These are phyloP conservation scores for Halocynthia roretzi DNA, from an alignment of 23 tunicate species.

Conservation along the genomic window DNA sequence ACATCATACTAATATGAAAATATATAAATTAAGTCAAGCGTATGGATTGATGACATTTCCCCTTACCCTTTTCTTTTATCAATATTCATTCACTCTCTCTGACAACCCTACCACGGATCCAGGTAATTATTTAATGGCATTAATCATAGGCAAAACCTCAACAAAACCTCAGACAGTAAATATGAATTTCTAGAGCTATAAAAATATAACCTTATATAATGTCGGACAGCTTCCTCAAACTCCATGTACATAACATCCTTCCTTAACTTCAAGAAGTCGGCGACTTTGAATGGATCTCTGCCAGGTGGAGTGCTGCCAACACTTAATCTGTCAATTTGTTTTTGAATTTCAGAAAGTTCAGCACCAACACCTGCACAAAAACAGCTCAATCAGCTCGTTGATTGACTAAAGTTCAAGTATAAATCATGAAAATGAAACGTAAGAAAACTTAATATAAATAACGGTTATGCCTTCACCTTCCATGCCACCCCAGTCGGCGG, in stretches of 20 bases:
- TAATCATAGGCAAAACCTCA: too few species aligned
- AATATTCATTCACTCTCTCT: too few species aligned
- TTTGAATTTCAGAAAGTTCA: constrained; percentile 65
- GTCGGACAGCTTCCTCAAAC: constrained; percentile 73
- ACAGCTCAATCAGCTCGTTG: not conserved
- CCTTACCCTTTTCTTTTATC: too few species aligned
- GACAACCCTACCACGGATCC: too few species aligned
- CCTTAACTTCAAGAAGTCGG: constrained; percentile 48
- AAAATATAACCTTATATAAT: constrained; percentile 39
- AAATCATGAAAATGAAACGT: not conserved
- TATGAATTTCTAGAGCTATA: not conserved
- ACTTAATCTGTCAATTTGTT: constrained; percentile 47
- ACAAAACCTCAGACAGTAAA: not conserved
- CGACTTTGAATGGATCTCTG: constrained; percentile 58
- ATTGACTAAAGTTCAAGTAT: not conserved
- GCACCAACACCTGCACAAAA: constrained; percentile 45
- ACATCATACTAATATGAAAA: too few species aligned
- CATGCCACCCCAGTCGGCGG: constrained; percentile 87
- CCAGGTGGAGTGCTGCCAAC: constrained; percentile 36
- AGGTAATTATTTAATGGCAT: too few species aligned
- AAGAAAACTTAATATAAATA: not conserved
- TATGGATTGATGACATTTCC: too few species aligned
- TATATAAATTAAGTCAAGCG: too few species aligned
- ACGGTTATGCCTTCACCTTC: constrained; percentile 42
- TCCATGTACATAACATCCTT: constrained; percentile 39